These are phyloP conservation scores for Labrus mixtus DNA, from an alignment of 2,113 vertebrate genomes.

Conservation along the genomic window DNA sequence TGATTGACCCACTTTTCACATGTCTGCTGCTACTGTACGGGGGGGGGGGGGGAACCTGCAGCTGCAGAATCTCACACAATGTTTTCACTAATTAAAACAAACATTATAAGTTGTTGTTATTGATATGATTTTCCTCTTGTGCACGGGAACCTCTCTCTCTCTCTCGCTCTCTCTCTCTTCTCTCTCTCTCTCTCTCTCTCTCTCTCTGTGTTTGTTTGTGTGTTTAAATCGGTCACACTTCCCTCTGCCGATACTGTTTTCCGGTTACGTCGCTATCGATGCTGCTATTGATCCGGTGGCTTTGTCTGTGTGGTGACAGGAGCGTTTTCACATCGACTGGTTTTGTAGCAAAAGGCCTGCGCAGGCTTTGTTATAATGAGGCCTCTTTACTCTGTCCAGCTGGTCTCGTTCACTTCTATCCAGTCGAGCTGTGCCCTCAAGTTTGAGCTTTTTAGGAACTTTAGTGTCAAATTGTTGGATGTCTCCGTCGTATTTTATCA, in stretches of 20 bases:
- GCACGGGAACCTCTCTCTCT: not conserved
- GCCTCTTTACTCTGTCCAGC: conserved; percentile 6
- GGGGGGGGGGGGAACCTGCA: not conserved
- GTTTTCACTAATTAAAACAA: too few species aligned
- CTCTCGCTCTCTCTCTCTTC: too few species aligned
- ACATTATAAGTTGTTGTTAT: too few species aligned
- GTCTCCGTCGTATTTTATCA: too few species aligned
- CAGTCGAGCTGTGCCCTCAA: too few species aligned
- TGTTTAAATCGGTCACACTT: not conserved
- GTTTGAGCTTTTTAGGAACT: too few species aligned
- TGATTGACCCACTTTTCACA: conserved; percentile 53
- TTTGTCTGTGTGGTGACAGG: conserved; percentile 25
- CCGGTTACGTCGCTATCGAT: conserved; percentile 23
- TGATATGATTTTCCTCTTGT: not conserved
- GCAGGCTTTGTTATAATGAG: not conserved
- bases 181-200: not conserved
- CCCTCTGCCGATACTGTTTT: conserved; percentile 35
- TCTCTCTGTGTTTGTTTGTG: not conserved
- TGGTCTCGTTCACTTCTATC: not conserved
- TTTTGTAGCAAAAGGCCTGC: not conserved
- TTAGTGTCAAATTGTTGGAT: too few species aligned
- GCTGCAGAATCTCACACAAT: not conserved
- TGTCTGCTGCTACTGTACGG: conserved; percentile 1
- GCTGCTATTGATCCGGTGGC: conserved; percentile 41
- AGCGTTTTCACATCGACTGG: conserved; percentile 30